A percentile compares a stretch with the other conserved stretches of the same genome.
Evolutionary conservation across 2,797 vertebrate species (phyloP).

Genomic region (Molossus alvarezi): DNA sequence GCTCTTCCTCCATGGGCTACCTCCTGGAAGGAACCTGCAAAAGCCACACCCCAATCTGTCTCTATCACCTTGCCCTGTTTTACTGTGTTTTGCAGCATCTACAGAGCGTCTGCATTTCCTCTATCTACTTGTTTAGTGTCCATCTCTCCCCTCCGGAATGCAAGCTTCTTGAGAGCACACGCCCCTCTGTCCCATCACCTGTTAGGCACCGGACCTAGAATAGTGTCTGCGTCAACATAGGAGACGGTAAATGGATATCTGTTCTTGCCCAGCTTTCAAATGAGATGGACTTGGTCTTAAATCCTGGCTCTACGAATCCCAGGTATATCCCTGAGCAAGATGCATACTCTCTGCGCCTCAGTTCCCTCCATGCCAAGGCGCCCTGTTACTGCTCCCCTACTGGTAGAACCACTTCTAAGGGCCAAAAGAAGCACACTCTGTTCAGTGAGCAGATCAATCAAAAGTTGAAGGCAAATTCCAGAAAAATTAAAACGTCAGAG

Average conservation of each 20-base stretch:
- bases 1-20: background rate
- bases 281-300: background rate
- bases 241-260: background rate
- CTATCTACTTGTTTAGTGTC: background rate
- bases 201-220: background rate
- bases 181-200: background rate
- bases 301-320: background rate
- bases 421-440: background rate
- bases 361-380: background rate
- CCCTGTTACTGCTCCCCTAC: background rate
- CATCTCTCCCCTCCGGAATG: background rate
- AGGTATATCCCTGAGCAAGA: background rate
- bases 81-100: background rate
- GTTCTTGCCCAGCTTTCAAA: background rate
- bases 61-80: background rate
- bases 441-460: background rate
- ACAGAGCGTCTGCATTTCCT: background rate
- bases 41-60: background rate
- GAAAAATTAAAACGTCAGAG: constrained; percentile 39
- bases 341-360: background rate
- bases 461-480: constrained; percentile 29
- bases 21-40: background rate
- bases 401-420: background rate
- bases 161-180: background rate
- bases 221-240: background rate